These are phyloP conservation scores for Tyria jacobaeae DNA, from an alignment of 2,888 invertebrate genomes.

Conservation along the genomic window DNA sequence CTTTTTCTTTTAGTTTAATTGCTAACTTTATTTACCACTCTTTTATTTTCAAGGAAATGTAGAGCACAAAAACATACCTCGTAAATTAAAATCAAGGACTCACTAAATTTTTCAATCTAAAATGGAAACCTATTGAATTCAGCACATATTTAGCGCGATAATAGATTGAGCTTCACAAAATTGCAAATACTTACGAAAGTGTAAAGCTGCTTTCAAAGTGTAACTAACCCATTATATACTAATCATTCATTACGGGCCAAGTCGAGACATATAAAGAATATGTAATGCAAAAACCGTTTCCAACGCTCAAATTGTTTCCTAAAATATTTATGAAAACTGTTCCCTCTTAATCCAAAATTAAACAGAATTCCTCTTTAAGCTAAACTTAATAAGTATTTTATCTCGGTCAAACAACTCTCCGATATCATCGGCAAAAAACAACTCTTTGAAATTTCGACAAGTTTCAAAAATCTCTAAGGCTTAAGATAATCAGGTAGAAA, in stretches of 20 bases:
- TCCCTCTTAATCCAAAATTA: slow-evolving; percentile 24
- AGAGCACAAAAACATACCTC: slow-evolving; percentile 33
- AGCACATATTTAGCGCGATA: slow-evolving; percentile 14
- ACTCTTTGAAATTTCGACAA: slow-evolving; percentile 27
- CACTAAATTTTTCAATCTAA: slow-evolving; percentile 36
- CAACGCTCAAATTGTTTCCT: slow-evolving; percentile 17
- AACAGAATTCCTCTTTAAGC: slow-evolving; percentile 17
- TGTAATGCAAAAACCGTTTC: slow-evolving; percentile 12
- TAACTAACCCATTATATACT: slow-evolving; percentile 2
- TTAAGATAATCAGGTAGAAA: slow-evolving; percentile 22
- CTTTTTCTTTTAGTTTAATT: slow-evolving; percentile 12
- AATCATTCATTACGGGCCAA: slow-evolving; percentile 16
- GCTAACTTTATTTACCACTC: neutral
- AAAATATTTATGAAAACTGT: slow-evolving; percentile 26
- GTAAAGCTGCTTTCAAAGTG: slow-evolving; percentile 11
- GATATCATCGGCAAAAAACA: slow-evolving; percentile 30
- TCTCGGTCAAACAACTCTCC: slow-evolving; percentile 4
- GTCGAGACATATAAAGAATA: slow-evolving; percentile 21
- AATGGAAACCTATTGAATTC: slow-evolving; percentile 28
- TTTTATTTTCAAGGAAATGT: slow-evolving; percentile 27
- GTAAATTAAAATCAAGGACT: slow-evolving; percentile 30
- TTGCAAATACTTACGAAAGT: slow-evolving; percentile 5
- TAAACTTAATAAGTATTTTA: slow-evolving; percentile 21
- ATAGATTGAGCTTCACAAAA: slow-evolving; percentile 14
- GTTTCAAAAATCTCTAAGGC: slow-evolving; percentile 33